A percentile compares a stretch with the other conserved stretches of the same genome.
These are phyloP conservation scores for Hypanus sabinus DNA, from an alignment of 2,113 vertebrate species.

Conservation along the genomic window DNA sequence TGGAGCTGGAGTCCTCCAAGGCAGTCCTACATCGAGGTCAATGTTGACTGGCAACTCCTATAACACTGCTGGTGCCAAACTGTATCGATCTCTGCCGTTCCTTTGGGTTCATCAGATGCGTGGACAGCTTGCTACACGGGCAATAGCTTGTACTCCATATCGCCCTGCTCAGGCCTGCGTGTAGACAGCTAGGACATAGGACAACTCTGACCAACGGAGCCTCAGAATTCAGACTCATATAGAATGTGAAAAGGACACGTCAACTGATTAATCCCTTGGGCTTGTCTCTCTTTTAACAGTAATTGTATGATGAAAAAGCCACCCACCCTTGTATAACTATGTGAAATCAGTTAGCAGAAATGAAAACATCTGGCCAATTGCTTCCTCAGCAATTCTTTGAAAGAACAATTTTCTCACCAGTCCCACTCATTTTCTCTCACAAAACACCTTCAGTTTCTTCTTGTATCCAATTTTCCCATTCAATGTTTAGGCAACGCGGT, in stretches of 20 bases:
- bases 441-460: not conserved
- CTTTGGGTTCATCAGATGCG: too few species aligned
- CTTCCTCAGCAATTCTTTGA: not conserved
- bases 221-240: not conserved
- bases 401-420: not conserved
- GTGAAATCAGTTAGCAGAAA: not conserved
- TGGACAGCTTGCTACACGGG: too few species aligned
- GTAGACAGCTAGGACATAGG: too few species aligned
- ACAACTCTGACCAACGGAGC: too few species aligned
- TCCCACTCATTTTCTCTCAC: not conserved
- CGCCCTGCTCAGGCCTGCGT: too few species aligned
- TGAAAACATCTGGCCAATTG: not conserved
- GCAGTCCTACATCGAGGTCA: too few species aligned
- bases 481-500: not conserved
- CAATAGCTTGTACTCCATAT: too few species aligned
- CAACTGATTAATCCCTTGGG: not conserved
- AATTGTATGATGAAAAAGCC: not conserved
- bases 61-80: too few species aligned
- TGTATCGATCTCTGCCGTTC: too few species aligned
- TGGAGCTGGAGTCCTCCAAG: too few species aligned
- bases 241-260: not conserved
- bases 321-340: not conserved
- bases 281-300: not conserved
- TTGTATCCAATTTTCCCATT: not conserved
- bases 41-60: too few species aligned